Base-by-base conservation (phyloP, 2,797 vertebrate genomes). In the Spizella passerina region DNA sequence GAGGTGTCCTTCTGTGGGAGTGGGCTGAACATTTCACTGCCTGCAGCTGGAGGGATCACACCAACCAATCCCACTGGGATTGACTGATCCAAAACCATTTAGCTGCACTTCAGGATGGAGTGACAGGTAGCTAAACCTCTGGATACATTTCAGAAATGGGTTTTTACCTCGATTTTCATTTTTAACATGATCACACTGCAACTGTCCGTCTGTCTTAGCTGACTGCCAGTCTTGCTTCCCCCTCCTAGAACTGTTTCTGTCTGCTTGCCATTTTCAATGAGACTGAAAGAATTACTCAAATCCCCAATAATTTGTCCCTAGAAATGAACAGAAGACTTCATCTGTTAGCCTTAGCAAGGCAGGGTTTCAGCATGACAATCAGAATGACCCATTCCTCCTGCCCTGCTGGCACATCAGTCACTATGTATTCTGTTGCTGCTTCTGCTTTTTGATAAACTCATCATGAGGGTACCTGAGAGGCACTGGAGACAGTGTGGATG, bases 221-320 rank as follows among this genome's bases (percentile, higher is more conserved):
- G 52, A 41, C 47, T 94, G 86, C 49, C 93, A 65, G 21, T 84
- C 66, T 76, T 32, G 20, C 55, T 93, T 86, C 47, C 63, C 27
- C 39, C 24, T 86, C 63, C 22, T 47, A 65, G 88, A 69, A 15
- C 38, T 59, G 26, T 47, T 92, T 90, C 82, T 81, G 32, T 88
- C 86, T 26, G 9, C 77, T 92, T 95, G 47, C 77, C 86, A 90
- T 5, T 79, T 94, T 84, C 88, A 86, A 63, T 84, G 61, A 86
- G 20, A 75, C 38, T 43, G 61, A 81, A 93, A 65, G 46, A 65
- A 75, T 72, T 49, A 76, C 32, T 76, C 23, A 49, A 60, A 89
- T 43, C 61, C 13, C n/a, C 14, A 72, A 49, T 26, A 86, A 56
- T 65, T 30, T 73, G 4, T 70, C 65, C 60, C 66, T 76, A 32